Conservation (phyloP, 2,113 vertebrate species). For the Halcyon malimbica region DNA sequence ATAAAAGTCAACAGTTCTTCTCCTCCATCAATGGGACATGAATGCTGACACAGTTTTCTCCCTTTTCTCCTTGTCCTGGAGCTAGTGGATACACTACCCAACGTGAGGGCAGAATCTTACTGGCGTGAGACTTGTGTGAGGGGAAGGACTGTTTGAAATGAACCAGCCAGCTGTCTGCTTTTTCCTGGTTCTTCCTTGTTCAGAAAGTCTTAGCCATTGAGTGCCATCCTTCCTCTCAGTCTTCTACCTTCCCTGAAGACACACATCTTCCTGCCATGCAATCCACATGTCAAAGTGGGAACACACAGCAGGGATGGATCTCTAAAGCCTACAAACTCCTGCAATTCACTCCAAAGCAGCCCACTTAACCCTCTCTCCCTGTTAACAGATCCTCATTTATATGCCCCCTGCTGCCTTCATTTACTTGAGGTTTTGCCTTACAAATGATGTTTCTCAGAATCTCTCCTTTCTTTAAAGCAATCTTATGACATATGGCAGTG, state of each 20-base stretch:
- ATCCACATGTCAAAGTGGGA: background rate
- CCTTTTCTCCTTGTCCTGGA: background rate
- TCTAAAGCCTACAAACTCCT: background rate
- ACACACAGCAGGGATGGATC: background rate
- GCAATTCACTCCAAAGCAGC: background rate
- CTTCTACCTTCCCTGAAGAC: background rate
- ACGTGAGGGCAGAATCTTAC: background rate
- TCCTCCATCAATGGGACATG: accelerated
- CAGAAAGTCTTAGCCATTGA: background rate
- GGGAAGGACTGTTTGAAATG: background rate
- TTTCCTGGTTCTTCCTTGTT: background rate
- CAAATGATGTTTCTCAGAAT: background rate
- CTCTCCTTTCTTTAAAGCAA: background rate
- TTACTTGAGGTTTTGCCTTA: background rate
- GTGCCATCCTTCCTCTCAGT: background rate
- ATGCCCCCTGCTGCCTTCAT: background rate
- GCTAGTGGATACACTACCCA: background rate
- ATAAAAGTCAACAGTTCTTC: background rate
- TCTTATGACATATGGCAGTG: background rate
- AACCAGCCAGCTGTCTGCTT: background rate
- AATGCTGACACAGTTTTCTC: accelerated
- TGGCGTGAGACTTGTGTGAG: background rate
- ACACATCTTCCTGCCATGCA: background rate
- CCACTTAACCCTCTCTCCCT: background rate
- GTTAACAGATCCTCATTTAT: background rate